Evolutionary conservation across 92 coral and sea anemone species (phyloP), one percentile per base, ranked within the genome.

Genomic region (Meandrina meandrites): DNA sequence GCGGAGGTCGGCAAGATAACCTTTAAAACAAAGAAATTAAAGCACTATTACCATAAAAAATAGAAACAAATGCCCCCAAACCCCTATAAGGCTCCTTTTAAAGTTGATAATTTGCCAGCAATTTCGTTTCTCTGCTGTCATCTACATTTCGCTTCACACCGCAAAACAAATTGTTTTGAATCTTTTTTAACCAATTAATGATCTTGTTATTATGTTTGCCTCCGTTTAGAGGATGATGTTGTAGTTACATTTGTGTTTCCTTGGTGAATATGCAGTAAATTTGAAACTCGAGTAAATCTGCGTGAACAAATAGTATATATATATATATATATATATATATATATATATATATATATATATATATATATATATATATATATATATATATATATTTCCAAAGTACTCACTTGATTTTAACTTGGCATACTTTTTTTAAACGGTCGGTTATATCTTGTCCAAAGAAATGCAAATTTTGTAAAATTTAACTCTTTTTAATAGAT

Each of bases 1-100:
- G 87, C 70, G 35, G 87, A 34, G 87, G 58, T 54, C 87, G 79
- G 79, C 80, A 19, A 83, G 79, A 83, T 83, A 74, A 72, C 47
- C 31, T 31, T 51, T 9, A 30, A 71, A 51, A 78, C 42, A 54
- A 19, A 18, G 71, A 35, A n/a, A n/a, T n/a, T n/a, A n/a, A 74
- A n/a, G 66, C 8, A n/a, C 28, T 45, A 80, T 60, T 80, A 81
- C 53, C 75, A 21, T 45, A 17, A 14, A 45, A n/a, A 50, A n/a
- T n/a, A 78, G 45, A 50, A 79, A 66, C 53, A 45, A 64, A 64
- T 19, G 27, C 24, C 21, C 40, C 35, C 35, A 19, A 67, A 37
- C 53, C 72, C 71, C 17, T 7, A 35, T 0, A 81, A 30, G n/a
- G n/a, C n/a, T n/a, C n/a, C n/a, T n/a, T n/a, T n/a, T n/a, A n/a